These are phyloP conservation scores for Oryzias celebensis DNA, from an alignment of 2,113 vertebrate species.

Conservation along the genomic window DNA sequence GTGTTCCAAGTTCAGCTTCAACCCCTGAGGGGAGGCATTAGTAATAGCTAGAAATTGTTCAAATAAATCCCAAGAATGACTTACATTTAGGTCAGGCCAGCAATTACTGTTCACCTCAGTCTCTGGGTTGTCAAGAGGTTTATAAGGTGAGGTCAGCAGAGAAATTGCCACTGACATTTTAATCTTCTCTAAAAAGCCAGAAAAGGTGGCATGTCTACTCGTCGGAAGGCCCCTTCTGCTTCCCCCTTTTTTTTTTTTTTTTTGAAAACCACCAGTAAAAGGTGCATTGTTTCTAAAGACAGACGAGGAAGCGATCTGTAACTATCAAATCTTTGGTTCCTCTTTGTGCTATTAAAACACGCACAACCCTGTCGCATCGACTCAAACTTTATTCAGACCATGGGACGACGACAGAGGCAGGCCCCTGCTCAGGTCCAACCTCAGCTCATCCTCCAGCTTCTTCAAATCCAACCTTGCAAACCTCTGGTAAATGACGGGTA, in stretches of 20 bases:
- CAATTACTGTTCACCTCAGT: no score
- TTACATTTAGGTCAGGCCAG: not conserved
- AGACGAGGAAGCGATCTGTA: slow-evolving; percentile 72
- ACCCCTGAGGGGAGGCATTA: no score
- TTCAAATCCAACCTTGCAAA: no score
- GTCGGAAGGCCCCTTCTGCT: slow-evolving; percentile 23
- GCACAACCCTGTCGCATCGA: slow-evolving; percentile 18
- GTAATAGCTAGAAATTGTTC: not conserved
- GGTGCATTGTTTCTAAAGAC: slow-evolving; percentile 66
- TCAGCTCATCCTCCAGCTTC: no score
- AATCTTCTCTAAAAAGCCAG: not conserved
- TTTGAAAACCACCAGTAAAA: slow-evolving; percentile 47
- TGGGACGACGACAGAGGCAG: not conserved
- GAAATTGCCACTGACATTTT: not conserved
- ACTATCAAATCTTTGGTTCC: slow-evolving; percentile 60
- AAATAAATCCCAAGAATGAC: slow-evolving; percentile 5
- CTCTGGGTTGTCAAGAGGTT: no score
- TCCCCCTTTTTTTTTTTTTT: slow-evolving; percentile 63
- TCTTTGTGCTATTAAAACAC: slow-evolving; percentile 61
- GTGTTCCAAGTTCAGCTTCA: not conserved
- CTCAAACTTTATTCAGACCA: not conserved
- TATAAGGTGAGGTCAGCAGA: no score
- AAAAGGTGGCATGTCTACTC: no score
- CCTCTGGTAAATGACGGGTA: no score
- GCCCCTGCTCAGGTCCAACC: slow-evolving; percentile 12